Evolutionary conservation across 2,888 invertebrate species (phyloP), one percentile per base, ranked within the genome.

Genomic region (Julus scandinavius): DNA sequence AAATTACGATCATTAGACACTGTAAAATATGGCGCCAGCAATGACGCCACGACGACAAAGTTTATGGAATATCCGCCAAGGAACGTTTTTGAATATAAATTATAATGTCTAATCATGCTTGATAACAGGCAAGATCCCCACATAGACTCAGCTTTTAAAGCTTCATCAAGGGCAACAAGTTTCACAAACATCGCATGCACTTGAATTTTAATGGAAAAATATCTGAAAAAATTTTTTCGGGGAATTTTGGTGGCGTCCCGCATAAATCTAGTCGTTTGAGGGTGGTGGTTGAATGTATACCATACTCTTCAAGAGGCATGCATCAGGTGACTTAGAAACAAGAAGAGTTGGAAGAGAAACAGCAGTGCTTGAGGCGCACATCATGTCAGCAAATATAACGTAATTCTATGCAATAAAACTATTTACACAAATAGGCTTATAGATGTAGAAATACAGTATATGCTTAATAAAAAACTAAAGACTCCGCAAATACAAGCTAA

Each of bases 1-100:
- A 63, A 63, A 63, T 63, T 63, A 63, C 63, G 63, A 63, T 63
- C 63, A 63, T 63, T 63, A 63, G 63, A 63, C 63, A 63, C 63
- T 63, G 63, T 63, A 63, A 63, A 63, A 63, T 63, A 63, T 63
- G 63, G 63, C 63, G 63, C 63, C 63, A 63, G 63, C 9, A 63
- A 63, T 63, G 63, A 63, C 63, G 63, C 63, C 63, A 63, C 20
- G n/a, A 20, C 63, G 20, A 63, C 20, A 63, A 63, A 20, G 63
- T 63, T 20, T 63, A 63, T 6, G 63, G 63, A 63, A 63, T 63
- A 63, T 63, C 63, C 63, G 63, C 63, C n/a, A 63, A 63, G 63
- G 63, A 63, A 20, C 63, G 20, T 6, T 63, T 50, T 58, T n/a
- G 20, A 63, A 63, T 63, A 63, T 63, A 63, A 63, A 63, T 63